Evolutionary conservation across 1,140 invertebrate species (phyloP).

Genomic region (Drosophila lacteicornis): DNA sequence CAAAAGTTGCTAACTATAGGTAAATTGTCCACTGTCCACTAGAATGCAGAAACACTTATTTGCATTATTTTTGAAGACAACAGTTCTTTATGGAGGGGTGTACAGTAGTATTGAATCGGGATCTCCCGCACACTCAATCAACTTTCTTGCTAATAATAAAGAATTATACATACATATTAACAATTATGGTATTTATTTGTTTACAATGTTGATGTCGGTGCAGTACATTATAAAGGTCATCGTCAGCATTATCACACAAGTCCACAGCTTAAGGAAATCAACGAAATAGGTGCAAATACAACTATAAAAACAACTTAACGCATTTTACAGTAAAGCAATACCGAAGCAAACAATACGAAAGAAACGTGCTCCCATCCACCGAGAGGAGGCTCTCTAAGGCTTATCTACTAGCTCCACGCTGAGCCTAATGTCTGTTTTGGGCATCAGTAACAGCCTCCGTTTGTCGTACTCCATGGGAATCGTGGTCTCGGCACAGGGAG

Average conservation of each 20-base stretch:
- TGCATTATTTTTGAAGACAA: no score
- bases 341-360: constrained; percentile 27
- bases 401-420: constrained; percentile 52
- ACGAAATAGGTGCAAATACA: constrained; percentile 36
- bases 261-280: constrained; percentile 49
- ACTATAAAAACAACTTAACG: constrained; percentile 40
- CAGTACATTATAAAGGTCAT: constrained; percentile 41
- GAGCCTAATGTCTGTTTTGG: constrained; percentile 67
- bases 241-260: constrained; percentile 74
- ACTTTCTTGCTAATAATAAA: no score
- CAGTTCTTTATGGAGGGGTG: no score
- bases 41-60: no score
- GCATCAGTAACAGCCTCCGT: constrained; percentile 81
- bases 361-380: constrained; percentile 2
- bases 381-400: constrained; percentile 9
- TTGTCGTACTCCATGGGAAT: constrained; percentile 85
- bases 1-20: no score
- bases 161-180: background rate
- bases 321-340: constrained; percentile 52
- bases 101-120: no score
- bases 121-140: no score
- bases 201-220: constrained; percentile 51
- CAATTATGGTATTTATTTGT: constrained; percentile 64
- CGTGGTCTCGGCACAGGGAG: constrained; percentile 60
- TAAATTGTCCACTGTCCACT: no score